Evolutionary conservation across 1,140 invertebrate species (phyloP), one percentile per base, ranked within the genome.

Genomic region (Dysdera silvatica): DNA sequence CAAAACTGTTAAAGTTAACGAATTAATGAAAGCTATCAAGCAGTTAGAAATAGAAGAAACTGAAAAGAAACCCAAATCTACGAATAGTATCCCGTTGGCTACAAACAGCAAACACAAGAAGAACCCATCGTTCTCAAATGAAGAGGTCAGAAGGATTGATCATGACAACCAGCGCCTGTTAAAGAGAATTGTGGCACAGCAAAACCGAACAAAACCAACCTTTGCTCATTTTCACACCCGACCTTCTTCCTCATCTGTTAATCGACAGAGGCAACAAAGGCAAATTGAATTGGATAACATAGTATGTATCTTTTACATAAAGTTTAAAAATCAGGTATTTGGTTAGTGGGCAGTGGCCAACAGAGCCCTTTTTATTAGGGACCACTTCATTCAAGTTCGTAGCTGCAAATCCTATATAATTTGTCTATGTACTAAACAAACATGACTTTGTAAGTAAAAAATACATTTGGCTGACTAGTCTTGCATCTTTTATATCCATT

Each of bases 41-140:
- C 40, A 37, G n/a, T 26, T 65, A 32, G 29, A 60, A 49, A 60
- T 60, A 51, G 51, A 48, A n/a, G 51, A 65, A 49, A 65, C 16
- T 2, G 29, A 23, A 51, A 67, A 48, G 47, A 53, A 41, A 31
- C 33, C 20, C 12, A 62, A 24, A 32, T 53, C 60, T 41, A 28
- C 58, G 18, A 28, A 62, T 20, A 18, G 58, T n/a, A 62, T 45
- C 4, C 61, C 55, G 3, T n/a, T n/a, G n/a, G n/a, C n/a, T n/a
- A n/a, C n/a, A n/a, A 62, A 62, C 32, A 45, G 32, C 16, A 59
- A 73, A 67, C 58, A 71, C 43, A 47, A 72, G 49, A 74, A 71
- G 67, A 80, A 80, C 59, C 78, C 79, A 76, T 79, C 75, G 48
- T 80, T 80, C 58, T 73, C 74, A 5, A 78, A 78, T 45, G 74